phyloP scores from a whole-genome alignment of 2,888 invertebrate species.

The Eupsilia transversa region DNA sequence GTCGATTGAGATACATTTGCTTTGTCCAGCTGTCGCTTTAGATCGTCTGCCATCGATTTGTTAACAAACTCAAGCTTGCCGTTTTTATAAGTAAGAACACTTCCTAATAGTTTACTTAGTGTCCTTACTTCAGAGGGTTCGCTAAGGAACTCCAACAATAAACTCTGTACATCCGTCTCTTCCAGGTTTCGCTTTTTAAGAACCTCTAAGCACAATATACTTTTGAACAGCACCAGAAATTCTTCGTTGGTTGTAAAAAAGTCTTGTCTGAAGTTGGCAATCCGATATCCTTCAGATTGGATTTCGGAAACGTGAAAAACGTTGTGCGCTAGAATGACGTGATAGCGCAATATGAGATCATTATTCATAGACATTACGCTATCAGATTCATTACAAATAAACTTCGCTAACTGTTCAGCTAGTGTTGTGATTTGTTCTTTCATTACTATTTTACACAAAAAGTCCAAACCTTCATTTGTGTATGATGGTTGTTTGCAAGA shows the following conservation, averaged over 20 bases:
- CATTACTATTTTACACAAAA: neutral
- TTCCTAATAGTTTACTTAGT: too few species aligned
- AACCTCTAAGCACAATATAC: neutral
- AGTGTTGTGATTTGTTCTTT: slow-evolving; percentile 28
- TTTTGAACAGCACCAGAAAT: neutral
- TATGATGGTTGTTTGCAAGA: neutral
- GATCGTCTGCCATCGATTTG: neutral
- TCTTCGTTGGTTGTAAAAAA: slow-evolving; percentile 1
- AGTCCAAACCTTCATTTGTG: neutral
- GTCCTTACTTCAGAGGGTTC: too few species aligned
- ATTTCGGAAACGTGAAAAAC: slow-evolving; percentile 45
- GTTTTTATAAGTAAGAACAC: slow-evolving; percentile 2
- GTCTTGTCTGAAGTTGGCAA: slow-evolving; percentile 27
- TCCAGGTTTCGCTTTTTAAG: neutral
- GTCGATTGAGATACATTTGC: too few species aligned
- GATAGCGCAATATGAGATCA: slow-evolving; percentile 47
- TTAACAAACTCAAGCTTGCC: neutral
- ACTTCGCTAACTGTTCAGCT: neutral
- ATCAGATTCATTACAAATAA: too few species aligned
- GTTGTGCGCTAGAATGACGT: slow-evolving; percentile 41
- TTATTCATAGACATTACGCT: slow-evolving; percentile 30
- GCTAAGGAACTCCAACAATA: neutral
- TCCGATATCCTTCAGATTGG: slow-evolving; percentile 32
- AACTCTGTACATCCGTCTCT: neutral
- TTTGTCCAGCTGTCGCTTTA: too few species aligned